Conservation (phyloP, 2,888 invertebrate species). For the Epinotia nisella region DNA sequence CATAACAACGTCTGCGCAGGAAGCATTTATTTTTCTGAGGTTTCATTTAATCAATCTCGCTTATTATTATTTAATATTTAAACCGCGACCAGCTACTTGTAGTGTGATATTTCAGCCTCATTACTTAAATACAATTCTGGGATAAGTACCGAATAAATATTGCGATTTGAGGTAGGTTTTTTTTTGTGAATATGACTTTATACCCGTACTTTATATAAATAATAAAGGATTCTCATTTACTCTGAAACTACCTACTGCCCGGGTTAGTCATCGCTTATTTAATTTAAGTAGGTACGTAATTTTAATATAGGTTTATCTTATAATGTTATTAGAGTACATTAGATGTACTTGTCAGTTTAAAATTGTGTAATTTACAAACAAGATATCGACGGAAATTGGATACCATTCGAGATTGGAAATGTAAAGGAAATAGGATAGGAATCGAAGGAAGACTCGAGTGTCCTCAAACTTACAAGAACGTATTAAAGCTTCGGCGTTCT, state of each 20-base stretch:
- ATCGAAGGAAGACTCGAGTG: conserved; percentile 53
- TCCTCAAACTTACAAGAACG: conserved; percentile 49
- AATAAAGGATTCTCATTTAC: background rate
- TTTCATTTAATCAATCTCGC: no score
- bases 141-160: no score
- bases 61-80: no score
- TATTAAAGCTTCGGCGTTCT: conserved; percentile 34
- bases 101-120: no score
- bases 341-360: conserved; percentile 45
- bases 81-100: no score
- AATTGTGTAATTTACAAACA: conserved; percentile 62
- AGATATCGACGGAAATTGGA: conserved; percentile 67
- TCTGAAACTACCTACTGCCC: background rate
- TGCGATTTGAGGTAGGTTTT: no score
- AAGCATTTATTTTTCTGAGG: no score
- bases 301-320: background rate
- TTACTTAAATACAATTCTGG: no score
- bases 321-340: background rate
- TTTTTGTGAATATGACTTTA: no score
- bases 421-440: conserved; percentile 67
- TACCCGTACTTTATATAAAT: no score
- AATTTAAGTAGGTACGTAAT: background rate
- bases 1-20: background rate
- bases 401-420: conserved; percentile 58
- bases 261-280: background rate